Base-by-base conservation (phyloP, 2,888 invertebrate genomes). In the Pyrochroa serraticornis region DNA sequence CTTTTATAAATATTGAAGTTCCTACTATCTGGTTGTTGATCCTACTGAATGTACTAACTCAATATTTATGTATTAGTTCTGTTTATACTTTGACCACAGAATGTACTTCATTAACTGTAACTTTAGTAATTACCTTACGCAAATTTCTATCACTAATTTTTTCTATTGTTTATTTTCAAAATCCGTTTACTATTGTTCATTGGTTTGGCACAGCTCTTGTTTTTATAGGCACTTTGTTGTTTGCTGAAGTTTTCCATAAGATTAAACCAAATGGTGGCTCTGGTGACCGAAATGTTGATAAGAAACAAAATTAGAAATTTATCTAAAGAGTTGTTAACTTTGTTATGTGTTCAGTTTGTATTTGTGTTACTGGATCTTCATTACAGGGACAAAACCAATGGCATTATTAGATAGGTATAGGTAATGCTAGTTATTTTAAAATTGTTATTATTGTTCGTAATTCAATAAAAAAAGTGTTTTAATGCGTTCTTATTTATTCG, bases 101-200 rank as follows among this genome's bases (percentile, higher is more conserved):
- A 78, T 96, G 95, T 75, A 86, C 93, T 0, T 96, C 97, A 0
- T 79, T 99, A 39, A 95, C 95, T 0, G 97, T 99, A 1, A 98
- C 97, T 0, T 82, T 99, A 66, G 95, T 99, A 0, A 91, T 99
- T 31, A 99, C 99, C 0, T 80, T 98, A 50, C 84, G 99, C 45
- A 99, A 99, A 80, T 99, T 99, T 75, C 85, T 94, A 32, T 97
- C 97, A 0, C 82, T 99, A 34, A 79, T 99, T n/a, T 91, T 99
- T 75, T 98, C 97, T 0, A 96, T 99, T 67, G 70, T 93, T 44
- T 95, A 97, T 79, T 99, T 99, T 76, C 85, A 88, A 69, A 99
- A 98, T 82, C 91, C 94, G 0, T 99, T 99, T 75, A 97, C 97
- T 0, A 6, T 87, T 0, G 86, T 87, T 41, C 98, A 99, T 76